Percentiles rank a stretch among this genome's conserved stretches.
Evolutionary conservation across 37 sponge, comb jelly and placozoan species (phyloP).

Genomic region (Mnemiopsis leidyi): DNA sequence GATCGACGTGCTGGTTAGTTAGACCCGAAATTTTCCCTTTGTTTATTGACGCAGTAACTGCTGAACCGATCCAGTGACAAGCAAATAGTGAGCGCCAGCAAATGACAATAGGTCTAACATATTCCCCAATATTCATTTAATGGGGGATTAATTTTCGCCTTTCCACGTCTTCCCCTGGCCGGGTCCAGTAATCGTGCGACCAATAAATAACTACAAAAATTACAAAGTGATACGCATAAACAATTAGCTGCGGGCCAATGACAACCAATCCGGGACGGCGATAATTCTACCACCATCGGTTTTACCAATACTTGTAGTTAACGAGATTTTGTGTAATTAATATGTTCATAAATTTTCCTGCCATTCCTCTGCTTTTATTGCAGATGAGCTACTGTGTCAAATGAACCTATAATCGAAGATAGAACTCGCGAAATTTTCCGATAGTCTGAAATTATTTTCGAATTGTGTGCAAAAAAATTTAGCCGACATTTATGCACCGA

Average conservation of each 20-base stretch:
- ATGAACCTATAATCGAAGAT: too few relatives aligned
- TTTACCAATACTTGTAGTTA: background rate
- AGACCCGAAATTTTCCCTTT: background rate
- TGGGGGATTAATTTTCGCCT: background rate
- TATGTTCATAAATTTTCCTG: background rate
- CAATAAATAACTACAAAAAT: background rate
- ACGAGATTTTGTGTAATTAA: background rate
- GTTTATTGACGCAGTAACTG: background rate
- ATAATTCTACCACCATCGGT: background rate
- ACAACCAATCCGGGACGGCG: background rate
- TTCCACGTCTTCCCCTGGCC: background rate
- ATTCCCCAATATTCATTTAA: background rate
- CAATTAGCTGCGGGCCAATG: background rate
- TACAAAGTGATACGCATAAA: background rate
- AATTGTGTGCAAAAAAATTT: too few relatives aligned
- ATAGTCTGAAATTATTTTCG: too few relatives aligned
- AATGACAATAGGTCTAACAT: background rate
- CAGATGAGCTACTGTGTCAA: background rate
- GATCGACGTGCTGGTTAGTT: too few relatives aligned
- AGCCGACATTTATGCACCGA: too few relatives aligned
- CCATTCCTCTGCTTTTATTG: background rate
- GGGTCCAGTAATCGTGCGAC: background rate
- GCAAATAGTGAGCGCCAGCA: background rate
- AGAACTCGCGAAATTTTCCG: too few relatives aligned
- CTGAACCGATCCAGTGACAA: background rate